Evolutionary conservation across 2,113 vertebrate genomes (phyloP), one percentile per base, ranked within the genome.

Genomic region (Equus quagga): DNA sequence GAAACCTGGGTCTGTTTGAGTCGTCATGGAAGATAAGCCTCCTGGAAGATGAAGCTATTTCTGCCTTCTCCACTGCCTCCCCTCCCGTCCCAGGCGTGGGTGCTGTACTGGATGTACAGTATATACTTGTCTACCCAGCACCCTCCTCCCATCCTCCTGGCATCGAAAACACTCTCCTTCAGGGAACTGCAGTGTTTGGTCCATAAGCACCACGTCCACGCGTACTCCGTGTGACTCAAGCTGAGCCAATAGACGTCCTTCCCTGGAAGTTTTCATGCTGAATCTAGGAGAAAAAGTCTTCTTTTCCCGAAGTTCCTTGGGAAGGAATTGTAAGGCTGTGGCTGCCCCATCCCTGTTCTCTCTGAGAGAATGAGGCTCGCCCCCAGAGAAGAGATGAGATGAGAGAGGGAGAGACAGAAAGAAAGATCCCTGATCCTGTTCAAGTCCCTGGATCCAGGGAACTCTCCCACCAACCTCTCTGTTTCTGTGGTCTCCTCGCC

Each of bases 61-160:
- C 2, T 9, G 46, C 58, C 33, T 58, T 21, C 44, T 64, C 28
- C 26, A 23, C 56, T 26, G 5, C 3, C 8, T 9, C 8, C 6
- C 13, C 28, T 23, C 26, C 70, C 26, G 44, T n/a, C 31, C 2
- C 62, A 60, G 54, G 31, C 2, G 8, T 11, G 84, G 36, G 15
- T n/a, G 46, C 21, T 12, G 0, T 10, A 12, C 49, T 36, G 31
- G 80, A 24, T 33, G 9, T 2, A 31, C 13, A 3, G 15, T 19
- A 5, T 1, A 6, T 5, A 56, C 7, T n/a, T 33, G 9, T n/a
- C 64, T 13, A 14, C 51, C 31, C 1, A 14, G 36, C 7, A 2
- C 6, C 51, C 26, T n/a, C 15, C 49, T 36, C 41, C 51, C 18
- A 1, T 21, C 23, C 13, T 44, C 44, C 54, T 64, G 67, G 46